These are phyloP conservation scores for Pomatostomus ruficeps DNA, from an alignment of 2,113 vertebrate genomes.

Conservation along the genomic window DNA sequence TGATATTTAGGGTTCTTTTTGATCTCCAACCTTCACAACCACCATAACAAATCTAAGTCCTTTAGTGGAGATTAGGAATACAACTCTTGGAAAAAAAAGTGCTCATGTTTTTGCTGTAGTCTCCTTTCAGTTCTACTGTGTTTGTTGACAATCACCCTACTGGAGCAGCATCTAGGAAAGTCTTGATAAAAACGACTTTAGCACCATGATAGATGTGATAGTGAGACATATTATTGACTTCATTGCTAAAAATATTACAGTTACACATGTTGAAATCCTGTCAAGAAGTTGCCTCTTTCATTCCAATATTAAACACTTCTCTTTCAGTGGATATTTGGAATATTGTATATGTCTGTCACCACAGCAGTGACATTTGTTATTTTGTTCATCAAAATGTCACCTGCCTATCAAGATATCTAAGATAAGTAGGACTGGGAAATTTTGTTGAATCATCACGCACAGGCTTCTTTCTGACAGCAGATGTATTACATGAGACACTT, in stretches of 20 bases:
- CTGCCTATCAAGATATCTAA: slow-evolving; percentile 26
- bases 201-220: neutral
- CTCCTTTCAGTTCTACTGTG: neutral
- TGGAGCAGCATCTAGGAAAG: neutral
- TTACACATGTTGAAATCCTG: neutral
- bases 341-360: slow-evolving; percentile 17
- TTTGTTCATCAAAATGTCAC: slow-evolving; percentile 34
- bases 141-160: neutral
- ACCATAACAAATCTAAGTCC: neutral
- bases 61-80: neutral
- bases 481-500: neutral
- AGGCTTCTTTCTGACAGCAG: slow-evolving; percentile 2
- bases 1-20: neutral
- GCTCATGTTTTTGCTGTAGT: neutral
- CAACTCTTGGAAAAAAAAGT: neutral
- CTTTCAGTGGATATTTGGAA: slow-evolving; percentile 26
- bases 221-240: slow-evolving; percentile 11
- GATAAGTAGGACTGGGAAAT: neutral
- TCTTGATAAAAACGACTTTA: neutral
- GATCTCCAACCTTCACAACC: neutral
- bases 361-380: slow-evolving; percentile 41
- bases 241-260: slow-evolving; percentile 31
- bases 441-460: neutral
- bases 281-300: neutral
- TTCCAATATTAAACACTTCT: neutral